These are phyloP conservation scores for Felis chaus DNA, from an alignment of 2,113 vertebrate genomes.

Conservation along the genomic window DNA sequence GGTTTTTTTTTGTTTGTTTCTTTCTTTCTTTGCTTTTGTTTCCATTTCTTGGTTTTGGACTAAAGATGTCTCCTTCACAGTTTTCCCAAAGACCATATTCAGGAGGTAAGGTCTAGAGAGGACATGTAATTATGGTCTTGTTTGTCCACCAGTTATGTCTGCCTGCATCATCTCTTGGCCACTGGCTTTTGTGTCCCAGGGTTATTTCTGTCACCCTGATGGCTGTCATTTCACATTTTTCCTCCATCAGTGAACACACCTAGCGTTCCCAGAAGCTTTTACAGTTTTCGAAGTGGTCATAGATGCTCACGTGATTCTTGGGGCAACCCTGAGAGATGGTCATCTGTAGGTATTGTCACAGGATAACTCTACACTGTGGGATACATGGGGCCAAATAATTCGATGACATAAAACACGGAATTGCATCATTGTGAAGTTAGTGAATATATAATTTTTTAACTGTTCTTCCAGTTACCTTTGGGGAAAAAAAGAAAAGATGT, in stretches of 20 bases:
- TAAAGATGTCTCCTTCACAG: background rate
- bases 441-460: background rate
- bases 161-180: background rate
- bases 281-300: background rate
- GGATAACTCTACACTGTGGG: background rate
- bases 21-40: background rate
- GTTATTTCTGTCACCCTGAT: background rate
- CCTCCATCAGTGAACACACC: background rate
- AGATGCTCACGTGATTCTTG: background rate
- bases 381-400: background rate
- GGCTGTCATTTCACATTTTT: background rate
- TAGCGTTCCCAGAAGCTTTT: background rate
- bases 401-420: background rate
- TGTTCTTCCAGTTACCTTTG: background rate
- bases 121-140: background rate
- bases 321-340: background rate
- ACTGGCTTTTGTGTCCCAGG: background rate
- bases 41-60: background rate
- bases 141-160: background rate
- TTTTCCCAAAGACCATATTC: slow-evolving; percentile 6
- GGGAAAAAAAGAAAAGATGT: background rate
- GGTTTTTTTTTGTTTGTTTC: no score
- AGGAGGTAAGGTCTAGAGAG: background rate
- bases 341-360: background rate
- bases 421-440: background rate